Conservation (phyloP, 2,113 vertebrate genomes). For the Dipodomys stephensi region DNA sequence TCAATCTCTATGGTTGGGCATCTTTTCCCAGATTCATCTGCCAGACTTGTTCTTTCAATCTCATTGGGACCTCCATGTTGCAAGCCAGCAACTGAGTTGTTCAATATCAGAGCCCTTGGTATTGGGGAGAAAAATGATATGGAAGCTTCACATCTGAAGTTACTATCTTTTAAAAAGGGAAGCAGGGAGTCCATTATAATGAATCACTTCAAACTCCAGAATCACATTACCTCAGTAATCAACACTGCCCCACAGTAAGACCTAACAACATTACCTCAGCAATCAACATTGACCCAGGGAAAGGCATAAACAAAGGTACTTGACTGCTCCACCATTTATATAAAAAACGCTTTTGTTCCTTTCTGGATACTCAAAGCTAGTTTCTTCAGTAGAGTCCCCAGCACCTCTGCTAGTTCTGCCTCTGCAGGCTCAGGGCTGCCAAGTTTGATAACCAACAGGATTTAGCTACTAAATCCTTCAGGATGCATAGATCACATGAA, state of each 20-base stretch:
- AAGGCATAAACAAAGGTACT: background rate
- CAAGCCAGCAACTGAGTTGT: background rate
- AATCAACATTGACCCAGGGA: background rate
- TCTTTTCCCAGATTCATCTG: background rate
- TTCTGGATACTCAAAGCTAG: background rate
- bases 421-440: background rate
- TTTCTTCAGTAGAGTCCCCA: background rate
- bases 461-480: background rate
- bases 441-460: no score
- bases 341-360: background rate
- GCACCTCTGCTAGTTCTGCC: background rate
- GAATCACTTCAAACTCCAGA: background rate
- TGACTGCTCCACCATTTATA: background rate
- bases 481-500: background rate
- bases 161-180: background rate
- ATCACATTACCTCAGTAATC: background rate
- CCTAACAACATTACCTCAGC: background rate
- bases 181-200: background rate
- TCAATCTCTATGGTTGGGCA: background rate
- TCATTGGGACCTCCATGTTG: background rate
- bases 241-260: background rate
- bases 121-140: background rate
- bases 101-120: background rate
- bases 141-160: background rate
- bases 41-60: background rate